Evolutionary conservation across 1,140 invertebrate genomes (phyloP).

Genomic region (Papilio machaon): DNA sequence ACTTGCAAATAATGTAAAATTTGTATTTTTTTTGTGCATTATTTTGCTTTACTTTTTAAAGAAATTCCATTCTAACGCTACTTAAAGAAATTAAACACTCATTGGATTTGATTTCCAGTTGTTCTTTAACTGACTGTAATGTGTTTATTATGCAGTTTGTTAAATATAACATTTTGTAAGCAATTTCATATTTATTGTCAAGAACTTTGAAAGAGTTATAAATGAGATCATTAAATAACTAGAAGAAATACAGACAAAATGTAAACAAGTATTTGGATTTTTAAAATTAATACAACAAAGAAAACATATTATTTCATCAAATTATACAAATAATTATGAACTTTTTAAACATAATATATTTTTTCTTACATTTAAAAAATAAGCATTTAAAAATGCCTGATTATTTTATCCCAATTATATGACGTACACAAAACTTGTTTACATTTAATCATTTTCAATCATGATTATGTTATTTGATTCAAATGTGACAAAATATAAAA

Average conservation of each 20-base stretch:
- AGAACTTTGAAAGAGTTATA: conserved; percentile 60
- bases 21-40: conserved; percentile 17
- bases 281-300: conserved; percentile 38
- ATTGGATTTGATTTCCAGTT: conserved; percentile 10
- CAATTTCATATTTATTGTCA: conserved; percentile 47
- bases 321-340: not conserved
- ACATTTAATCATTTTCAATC: conserved; percentile 57
- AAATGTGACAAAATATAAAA: not conserved
- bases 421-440: conserved; percentile 59
- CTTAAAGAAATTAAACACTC: not conserved
- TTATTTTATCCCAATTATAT: conserved; percentile 1
- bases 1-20: not conserved
- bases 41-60: not conserved
- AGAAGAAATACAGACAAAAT: conserved; percentile 63
- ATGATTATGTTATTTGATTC: conserved; percentile 28
- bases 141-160: not conserved
- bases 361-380: not conserved
- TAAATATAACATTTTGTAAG: not conserved
- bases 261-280: conserved; percentile 62
- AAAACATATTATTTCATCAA: conserved; percentile 7
- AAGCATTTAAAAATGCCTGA: not conserved
- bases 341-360: not conserved
- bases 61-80: not conserved
- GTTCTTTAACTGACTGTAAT: conserved; percentile 16
- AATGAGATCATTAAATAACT: conserved; percentile 73